Evolutionary conservation across 2,888 invertebrate genomes (phyloP).

Genomic region (Ecliptopera silaceata): DNA sequence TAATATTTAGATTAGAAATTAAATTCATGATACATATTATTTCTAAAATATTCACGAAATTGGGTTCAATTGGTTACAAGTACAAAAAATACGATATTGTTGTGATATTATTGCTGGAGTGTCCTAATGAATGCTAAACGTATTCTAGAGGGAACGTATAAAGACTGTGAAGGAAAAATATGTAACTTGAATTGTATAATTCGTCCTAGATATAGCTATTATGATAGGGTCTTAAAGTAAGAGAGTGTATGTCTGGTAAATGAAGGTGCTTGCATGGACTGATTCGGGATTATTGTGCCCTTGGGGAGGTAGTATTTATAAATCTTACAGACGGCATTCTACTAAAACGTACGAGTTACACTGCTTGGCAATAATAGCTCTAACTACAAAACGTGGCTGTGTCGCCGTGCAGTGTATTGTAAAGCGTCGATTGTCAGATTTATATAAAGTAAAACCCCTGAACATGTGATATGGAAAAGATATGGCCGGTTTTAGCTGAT

Average conservation of each 20-base stretch:
- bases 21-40: slow-evolving; percentile 54
- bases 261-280: slow-evolving; percentile 53
- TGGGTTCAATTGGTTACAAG: slow-evolving; percentile 52
- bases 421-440: too few species aligned
- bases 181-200: slow-evolving; percentile 52
- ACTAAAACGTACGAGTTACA: too few species aligned
- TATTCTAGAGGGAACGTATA: slow-evolving; percentile 43
- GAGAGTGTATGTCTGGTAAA: slow-evolving; percentile 32
- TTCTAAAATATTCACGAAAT: slow-evolving; percentile 37
- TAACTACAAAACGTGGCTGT: too few species aligned
- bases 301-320: slow-evolving; percentile 21
- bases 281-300: slow-evolving; percentile 61
- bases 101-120: slow-evolving; percentile 51
- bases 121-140: slow-evolving; percentile 36
- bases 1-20: slow-evolving; percentile 43
- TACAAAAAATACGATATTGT: slow-evolving; percentile 59
- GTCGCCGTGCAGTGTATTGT: too few species aligned
- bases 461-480: slow-evolving; percentile 67
- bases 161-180: slow-evolving; percentile 44
- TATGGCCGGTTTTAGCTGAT: slow-evolving; percentile 53
- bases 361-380: too few species aligned
- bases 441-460: slow-evolving; percentile 17
- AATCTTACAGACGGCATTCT: too few species aligned
- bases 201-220: slow-evolving; percentile 22
- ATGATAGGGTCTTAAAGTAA: slow-evolving; percentile 26